Evolutionary conservation across 2,797 vertebrate genomes (phyloP).

Genomic region (Phrynocephalus guinanensis): DNA sequence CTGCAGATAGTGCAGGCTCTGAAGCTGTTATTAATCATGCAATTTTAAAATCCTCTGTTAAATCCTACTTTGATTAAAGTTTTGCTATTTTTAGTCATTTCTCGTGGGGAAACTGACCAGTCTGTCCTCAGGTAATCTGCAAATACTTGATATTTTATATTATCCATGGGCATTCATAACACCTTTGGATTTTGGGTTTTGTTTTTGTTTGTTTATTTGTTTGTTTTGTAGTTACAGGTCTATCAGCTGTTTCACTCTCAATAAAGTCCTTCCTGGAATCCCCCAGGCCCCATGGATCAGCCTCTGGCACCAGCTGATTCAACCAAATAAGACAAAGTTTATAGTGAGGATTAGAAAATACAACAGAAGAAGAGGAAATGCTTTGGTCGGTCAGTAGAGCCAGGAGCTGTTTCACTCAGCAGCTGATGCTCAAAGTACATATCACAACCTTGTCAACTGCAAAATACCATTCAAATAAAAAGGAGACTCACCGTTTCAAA

Average conservation of each 20-base stretch:
- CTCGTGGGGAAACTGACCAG: not conserved
- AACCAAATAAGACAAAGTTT: slow-evolving; percentile 13
- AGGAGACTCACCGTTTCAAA: not conserved
- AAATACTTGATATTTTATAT: slow-evolving; percentile 11
- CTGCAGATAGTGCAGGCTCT: not conserved
- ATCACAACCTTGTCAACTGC: not conserved
- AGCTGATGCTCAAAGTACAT: not conserved
- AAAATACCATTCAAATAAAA: not conserved
- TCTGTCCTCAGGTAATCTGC: not conserved
- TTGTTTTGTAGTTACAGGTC: slow-evolving; percentile 2
- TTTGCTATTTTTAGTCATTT: not conserved
- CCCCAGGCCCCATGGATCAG: not conserved
- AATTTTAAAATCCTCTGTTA: slow-evolving; percentile 9
- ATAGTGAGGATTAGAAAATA: slow-evolving; percentile 5
- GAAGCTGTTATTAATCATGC: not conserved
- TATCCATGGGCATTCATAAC: not conserved
- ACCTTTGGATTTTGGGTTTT: not conserved
- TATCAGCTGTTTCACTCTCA: slow-evolving; percentile 12
- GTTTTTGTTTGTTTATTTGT: not conserved
- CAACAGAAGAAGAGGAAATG: not conserved
- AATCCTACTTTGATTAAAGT: not conserved
- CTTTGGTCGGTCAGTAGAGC: not conserved
- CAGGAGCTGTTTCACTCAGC: not conserved
- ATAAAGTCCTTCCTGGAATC: slow-evolving; percentile 4
- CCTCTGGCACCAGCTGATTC: slow-evolving; percentile 5